Evolutionary conservation across 2,797 vertebrate genomes (phyloP), one percentile per base, ranked within the genome.

Genomic region (Sebastes hopkinsi): DNA sequence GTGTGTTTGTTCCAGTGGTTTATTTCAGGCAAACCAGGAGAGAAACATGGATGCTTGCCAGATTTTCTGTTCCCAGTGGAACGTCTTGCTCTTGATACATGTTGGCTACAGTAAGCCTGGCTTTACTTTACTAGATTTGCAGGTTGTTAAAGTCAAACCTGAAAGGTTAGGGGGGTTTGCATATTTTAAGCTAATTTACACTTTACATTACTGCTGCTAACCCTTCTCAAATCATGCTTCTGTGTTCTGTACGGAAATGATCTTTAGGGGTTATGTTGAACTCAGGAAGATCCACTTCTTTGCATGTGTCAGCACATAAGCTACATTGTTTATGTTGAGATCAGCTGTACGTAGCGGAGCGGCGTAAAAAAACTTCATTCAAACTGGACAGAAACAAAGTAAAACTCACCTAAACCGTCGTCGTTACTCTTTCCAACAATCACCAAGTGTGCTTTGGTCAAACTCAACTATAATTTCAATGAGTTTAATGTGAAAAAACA

Each of bases 11-110:
- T 61, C 59, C 32, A 60, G 30, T 55, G 14, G 23, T 86, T 80
- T 70, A 74, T 67, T 77, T 71, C 59, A 46, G 74, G 29, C 58
- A 64, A 72, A 64, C 55, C 46, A 52, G 34, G 23, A 34, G 46
- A 60, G n/a, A 74, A 72, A 30, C 27, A 4, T 23, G 72, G 54
- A 50, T 10, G 30, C 20, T 54, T 38, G 65, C 65, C 38, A 77
- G 30, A 23, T 50, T 65, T 77, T 70, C n/a, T 34, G 59, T 55
- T 16, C 61, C 55, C 20, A 18, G n/a, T 72, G 14, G 42, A 61
- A 42, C 11, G 16, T 78, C 13, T 32, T 66, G 32, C 54, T 54
- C 30, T 55, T 20, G 14, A 8, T 58, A 23, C 20, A 25, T 29
- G 30, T 62, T 68, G 62, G 69, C 4, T 18, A 20, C 64, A 36